Base-by-base conservation (phyloP, 2,888 invertebrate genomes). In the Stramonita haemastoma region DNA sequence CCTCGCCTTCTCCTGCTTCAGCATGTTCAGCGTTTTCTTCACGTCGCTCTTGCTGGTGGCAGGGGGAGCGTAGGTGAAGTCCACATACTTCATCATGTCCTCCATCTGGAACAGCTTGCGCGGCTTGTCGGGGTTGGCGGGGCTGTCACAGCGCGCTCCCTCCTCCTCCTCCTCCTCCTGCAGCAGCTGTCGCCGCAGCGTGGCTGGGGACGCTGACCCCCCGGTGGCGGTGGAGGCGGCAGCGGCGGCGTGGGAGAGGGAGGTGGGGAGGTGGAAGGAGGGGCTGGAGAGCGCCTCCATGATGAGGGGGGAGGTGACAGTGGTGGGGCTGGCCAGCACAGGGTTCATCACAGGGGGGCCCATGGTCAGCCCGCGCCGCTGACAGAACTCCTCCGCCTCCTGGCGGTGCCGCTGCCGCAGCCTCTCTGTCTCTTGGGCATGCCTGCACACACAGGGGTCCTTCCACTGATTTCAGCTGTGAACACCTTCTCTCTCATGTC, bases 11-110 rank as follows among this genome's bases (percentile, higher is more conserved):
- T 92, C 92, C 34, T 90, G 90, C 77, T 90, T 90, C 77, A 91
- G 73, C 79, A 91, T 91, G 87, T 91, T 91, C 84, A 91, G 73
- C 70, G 91, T 89, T 66, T 92, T 92, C 86, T 92, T 92, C 2
- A 79, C 32, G 17, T 90, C 90, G 32, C 36, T 29, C 73, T 89
- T 83, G 66, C 34, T 36, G 56, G 87, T 29, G 60, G 89, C 70
- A 11, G 70, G 87, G 26, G 89, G 86, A 66, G 87, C 88, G 32
- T 84, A 79, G 11, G 87, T 60, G 22, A 91, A 89, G 70, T 91
- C 91, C 34, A 88, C 89, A 70, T 91, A 91, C 83, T 91, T 92
- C 32, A 92, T 70, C 84, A 92, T 85, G n/a, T 92, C 91, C 29
- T 90, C 90, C 56, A 88, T 29, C n/a, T 89, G 89, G 60, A 91